phyloP scores from a whole-genome alignment of 92 coral and sea anemone species.

The Parazoanthus darwini region DNA sequence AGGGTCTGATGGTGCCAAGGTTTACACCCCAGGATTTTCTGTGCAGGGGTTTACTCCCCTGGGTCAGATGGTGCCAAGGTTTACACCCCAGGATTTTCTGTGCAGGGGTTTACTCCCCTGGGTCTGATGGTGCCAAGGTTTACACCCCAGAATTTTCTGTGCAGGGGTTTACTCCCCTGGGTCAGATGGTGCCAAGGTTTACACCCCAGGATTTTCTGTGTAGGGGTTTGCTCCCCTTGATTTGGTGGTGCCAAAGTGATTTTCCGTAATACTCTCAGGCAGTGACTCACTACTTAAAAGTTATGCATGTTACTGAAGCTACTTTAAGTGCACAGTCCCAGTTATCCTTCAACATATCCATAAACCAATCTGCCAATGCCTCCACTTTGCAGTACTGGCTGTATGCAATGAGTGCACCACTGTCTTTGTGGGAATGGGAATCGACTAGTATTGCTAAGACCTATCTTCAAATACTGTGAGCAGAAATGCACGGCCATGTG shows the following conservation, averaged over 20 bases:
- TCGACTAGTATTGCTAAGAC: constrained; percentile 28
- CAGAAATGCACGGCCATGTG: constrained; percentile 26
- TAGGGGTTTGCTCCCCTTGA: too few relatives aligned
- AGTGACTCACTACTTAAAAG: not conserved
- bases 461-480: constrained; percentile 25
- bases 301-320: not conserved
- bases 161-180: constrained; percentile 1
- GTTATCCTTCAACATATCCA: constrained; percentile 36
- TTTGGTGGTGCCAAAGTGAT: not conserved
- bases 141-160: not conserved
- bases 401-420: constrained; percentile 43
- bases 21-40: too few relatives aligned
- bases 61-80: too few relatives aligned
- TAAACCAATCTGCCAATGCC: constrained; percentile 33
- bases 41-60: too few relatives aligned
- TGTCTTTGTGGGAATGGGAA: constrained; percentile 27
- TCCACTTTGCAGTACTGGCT: constrained; percentile 9
- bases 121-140: too few relatives aligned
- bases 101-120: too few relatives aligned
- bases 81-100: too few relatives aligned
- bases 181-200: too few relatives aligned
- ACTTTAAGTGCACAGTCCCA: constrained; percentile 14
- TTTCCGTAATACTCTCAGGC: not conserved
- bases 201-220: too few relatives aligned
- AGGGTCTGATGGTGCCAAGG: too few relatives aligned